Base-by-base conservation (phyloP, 2,888 invertebrate species). In the Carpatolechia fugitivella region DNA sequence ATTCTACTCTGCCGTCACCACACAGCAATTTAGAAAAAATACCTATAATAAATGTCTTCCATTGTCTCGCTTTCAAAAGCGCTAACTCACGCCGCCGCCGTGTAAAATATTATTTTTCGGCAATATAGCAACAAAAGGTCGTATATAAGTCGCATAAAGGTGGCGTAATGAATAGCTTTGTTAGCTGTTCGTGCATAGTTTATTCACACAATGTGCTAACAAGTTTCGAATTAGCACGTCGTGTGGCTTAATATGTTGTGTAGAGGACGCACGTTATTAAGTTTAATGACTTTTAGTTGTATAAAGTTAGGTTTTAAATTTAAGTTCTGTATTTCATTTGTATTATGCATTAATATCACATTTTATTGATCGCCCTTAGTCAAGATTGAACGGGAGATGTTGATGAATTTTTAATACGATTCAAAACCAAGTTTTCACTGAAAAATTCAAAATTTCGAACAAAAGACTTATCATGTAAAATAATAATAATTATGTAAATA, bases 31-130 rank as follows among this genome's bases (percentile, higher is more conserved):
- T 24, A 24, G 6, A 4, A 24, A 24, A 24, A 24, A 24, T 6
- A 24, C 24, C 24, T n/a, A n/a, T n/a, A n/a, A n/a, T n/a, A n/a
- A n/a, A n/a, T n/a, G n/a, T n/a, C n/a, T 11, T 11, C 24, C 31
- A 47, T 47, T 47, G 47, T 47, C 30, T 46, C 30, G 30, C 13
- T 44, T 44, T 13, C 30, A 47, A 47, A 47, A 47, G 31, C 31
- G 31, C 47, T 6, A 8, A 31, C 29, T 29, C 53, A 40, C 41
- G 24, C 29, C 14, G 14, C n/a, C 46, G 33, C 8, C 11, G n/a
- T 11, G 8, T 44, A 44, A 29, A 53, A 47, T 16, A 53, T 24
- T 13, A 53, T 53, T 53, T 53, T 53, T 53, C 53, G 46, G n/a
- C 16, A 18, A 14, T 33, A 36, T 16, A 20, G 20, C 20, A 18